Percentiles rank a stretch among this genome's conserved stretches.
Conservation (phyloP, 2,113 vertebrate species). For the Salvelinus alpinus region DNA sequence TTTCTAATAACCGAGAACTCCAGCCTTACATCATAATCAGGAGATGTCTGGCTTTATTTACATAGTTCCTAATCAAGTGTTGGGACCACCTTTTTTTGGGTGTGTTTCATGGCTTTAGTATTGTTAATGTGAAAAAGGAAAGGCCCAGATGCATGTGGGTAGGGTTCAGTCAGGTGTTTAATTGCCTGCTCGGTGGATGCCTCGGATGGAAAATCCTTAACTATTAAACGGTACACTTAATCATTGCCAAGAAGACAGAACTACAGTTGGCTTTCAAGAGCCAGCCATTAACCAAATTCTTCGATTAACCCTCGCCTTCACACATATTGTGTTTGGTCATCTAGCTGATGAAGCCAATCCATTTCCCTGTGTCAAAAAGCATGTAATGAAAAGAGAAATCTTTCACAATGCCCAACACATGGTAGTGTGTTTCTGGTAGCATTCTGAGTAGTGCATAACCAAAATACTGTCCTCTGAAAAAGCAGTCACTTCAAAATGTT, state of each 20-base stretch:
- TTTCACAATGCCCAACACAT: conserved; percentile 22
- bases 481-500: neutral
- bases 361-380: conserved; percentile 25
- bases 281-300: conserved; percentile 34
- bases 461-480: neutral
- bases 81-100: conserved; percentile 42
- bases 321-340: conserved; percentile 25
- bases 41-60: conserved; percentile 62
- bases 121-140: conserved; percentile 39
- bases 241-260: conserved; percentile 34
- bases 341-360: conserved; percentile 24
- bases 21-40: conserved; percentile 68
- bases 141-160: conserved; percentile 21
- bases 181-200: conserved; percentile 23
- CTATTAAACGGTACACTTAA: conserved; percentile 31
- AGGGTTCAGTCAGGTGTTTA: conserved; percentile 36
- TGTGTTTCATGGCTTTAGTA: conserved; percentile 29
- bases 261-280: conserved; percentile 12
- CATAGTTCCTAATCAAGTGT: conserved; percentile 54
- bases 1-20: conserved; percentile 39
- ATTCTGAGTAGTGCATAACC: conserved; percentile 20
- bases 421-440: conserved; percentile 23
- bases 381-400: conserved; percentile 37
- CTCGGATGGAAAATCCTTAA: conserved; percentile 22
- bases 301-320: conserved; percentile 22